Base-by-base conservation (phyloP, 2,113 vertebrate genomes). In the Rynchops niger region DNA sequence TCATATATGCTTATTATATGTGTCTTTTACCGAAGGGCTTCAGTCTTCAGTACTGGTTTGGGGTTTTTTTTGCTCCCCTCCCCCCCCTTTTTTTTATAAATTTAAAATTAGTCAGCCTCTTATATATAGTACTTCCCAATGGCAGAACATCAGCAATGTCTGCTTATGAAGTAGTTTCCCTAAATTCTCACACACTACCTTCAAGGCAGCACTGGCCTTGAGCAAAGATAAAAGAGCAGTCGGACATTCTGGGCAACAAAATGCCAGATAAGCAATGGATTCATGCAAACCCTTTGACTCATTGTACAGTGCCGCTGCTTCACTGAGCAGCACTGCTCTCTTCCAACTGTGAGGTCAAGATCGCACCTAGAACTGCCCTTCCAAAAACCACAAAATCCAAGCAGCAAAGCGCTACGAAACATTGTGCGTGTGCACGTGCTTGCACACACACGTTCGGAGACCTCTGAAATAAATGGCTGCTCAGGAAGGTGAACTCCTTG, bases 1-100 rank as follows among this genome's bases (percentile, higher is more conserved):
- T 42, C 15, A 14, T 12, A 11, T 2, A 5, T 12, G 36, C 11
- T 62, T 58, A 42, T 0, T 36, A 0, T n/a, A 20, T 0, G 3
- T 36, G 23, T 52, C 42, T 82, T 79, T 25, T 52, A 88, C 52
- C 69, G 70, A 76, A 65, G 15, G 15, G 25, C 40, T 88, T 77
- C 55, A 16, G 15, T 47, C 53, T 84, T 63, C 26, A 36, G 21
- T 49, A 82, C 30, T 26, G 38, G 14, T 55, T 89, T 76, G 38
- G 29, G 14, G 5, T 3, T 16, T 16, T 29, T 59, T 66, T 59
- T 34, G 5, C 2, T 9, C 7, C 9, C 12, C 12, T 12, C 6
- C 6, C 16, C 10, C 5, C 5, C 10, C 2, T 13, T 25, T 50
- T 49, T 50, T 61, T 62, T 14, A 18, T 6, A 18, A 22, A 66